Evolutionary conservation across 2,888 invertebrate genomes (phyloP).

Genomic region (Flexamia atlantica): DNA sequence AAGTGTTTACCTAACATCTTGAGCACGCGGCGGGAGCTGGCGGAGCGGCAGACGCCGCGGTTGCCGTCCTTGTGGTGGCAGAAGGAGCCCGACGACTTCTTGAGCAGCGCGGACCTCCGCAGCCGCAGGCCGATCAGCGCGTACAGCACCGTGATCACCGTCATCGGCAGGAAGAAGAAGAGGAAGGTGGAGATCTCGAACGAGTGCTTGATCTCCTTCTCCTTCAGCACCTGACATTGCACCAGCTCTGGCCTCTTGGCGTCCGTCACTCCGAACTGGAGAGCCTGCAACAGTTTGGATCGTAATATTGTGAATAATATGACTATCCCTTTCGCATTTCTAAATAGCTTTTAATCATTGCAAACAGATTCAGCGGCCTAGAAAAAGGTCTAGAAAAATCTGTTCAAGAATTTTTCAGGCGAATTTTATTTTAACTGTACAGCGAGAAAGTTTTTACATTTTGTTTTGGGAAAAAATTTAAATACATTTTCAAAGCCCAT

Average conservation of each 20-base stretch:
- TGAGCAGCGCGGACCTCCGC: constrained; percentile 74
- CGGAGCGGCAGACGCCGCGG: constrained; percentile 67
- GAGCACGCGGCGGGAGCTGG: constrained; percentile 82
- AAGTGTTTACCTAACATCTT: constrained; percentile 84
- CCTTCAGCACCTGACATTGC: constrained; percentile 73
- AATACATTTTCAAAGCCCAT: too few relatives aligned
- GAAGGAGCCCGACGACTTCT: constrained; percentile 66
- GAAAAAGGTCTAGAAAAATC: too few relatives aligned
- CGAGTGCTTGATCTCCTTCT: constrained; percentile 74
- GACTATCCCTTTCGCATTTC: too few relatives aligned
- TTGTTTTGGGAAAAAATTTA: too few relatives aligned
- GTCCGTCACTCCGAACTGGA: constrained; percentile 74
- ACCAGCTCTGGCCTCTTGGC: constrained; percentile 70
- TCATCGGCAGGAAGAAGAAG: constrained; percentile 81
- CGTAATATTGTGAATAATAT: too few relatives aligned
- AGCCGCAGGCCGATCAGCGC: constrained; percentile 76
- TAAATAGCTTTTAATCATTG: too few relatives aligned
- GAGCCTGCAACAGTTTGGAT: constrained; percentile 70
- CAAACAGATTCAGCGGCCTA: too few relatives aligned
- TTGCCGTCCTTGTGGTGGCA: constrained; percentile 65
- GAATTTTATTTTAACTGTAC: too few relatives aligned
- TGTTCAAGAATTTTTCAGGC: too few relatives aligned
- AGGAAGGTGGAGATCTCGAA: constrained; percentile 80
- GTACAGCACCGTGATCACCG: constrained; percentile 79
- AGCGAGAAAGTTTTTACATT: too few relatives aligned